phyloP scores from a whole-genome alignment of 2,113 vertebrate genomes.

The Otolemur garnettii region DNA sequence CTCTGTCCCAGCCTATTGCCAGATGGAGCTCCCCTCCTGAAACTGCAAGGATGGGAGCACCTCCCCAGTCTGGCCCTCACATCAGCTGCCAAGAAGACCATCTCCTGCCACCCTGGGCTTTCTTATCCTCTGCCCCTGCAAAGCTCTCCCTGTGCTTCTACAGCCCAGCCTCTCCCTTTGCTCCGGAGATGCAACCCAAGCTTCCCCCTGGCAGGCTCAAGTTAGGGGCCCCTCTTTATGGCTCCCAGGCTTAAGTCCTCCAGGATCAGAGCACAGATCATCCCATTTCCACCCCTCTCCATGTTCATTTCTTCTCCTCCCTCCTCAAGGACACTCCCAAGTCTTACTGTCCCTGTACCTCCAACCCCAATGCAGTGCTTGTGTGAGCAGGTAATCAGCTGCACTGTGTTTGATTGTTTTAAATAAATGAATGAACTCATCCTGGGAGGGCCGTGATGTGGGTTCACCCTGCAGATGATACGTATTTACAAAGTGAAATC shows the following conservation, averaged over 20 bases:
- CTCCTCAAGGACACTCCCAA: rapidly evolving
- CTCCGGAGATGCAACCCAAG: no score
- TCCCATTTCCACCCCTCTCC: no score
- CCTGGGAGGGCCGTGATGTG: rapidly evolving
- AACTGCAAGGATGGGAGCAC: rapidly evolving
- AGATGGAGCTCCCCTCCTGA: neutral
- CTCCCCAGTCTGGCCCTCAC: neutral
- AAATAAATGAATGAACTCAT: neutral
- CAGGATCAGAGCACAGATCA: neutral
- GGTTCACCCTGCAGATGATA: rapidly evolving
- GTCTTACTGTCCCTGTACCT: neutral
- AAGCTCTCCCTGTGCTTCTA: no score
- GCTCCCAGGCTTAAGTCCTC: neutral
- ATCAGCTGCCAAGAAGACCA: no score
- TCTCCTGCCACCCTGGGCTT: neutral
- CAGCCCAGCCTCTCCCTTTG: rapidly evolving
- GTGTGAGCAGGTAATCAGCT: rapidly evolving
- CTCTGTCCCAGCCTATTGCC: neutral
- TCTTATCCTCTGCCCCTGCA: neutral
- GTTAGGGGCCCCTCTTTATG: no score
- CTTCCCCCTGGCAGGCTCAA: neutral
- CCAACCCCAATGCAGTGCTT: neutral
- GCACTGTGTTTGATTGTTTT: rapidly evolving
- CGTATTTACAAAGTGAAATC: rapidly evolving
- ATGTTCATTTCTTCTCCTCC: neutral